phyloP scores from a whole-genome alignment of 1,140 invertebrate species.

The Drosophila arizonae region DNA sequence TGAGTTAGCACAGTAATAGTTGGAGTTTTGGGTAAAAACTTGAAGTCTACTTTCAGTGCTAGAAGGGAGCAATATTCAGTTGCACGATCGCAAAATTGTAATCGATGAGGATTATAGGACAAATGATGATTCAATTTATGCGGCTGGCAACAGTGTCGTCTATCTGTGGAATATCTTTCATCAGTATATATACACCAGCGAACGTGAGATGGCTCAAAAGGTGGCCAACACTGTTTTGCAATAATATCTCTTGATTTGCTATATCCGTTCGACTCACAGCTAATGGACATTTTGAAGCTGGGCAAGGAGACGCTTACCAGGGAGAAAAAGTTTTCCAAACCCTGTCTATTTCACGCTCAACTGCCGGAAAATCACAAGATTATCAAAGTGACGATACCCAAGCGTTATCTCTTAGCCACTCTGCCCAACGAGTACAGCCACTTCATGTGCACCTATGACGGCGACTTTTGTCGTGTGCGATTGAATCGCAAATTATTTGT shows the following conservation, averaged over 20 bases:
- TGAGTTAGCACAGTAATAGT: not conserved
- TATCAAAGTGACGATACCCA: conserved; percentile 49
- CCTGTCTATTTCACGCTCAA: conserved; percentile 24
- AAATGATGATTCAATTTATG: conserved; percentile 54
- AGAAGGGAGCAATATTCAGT: not conserved
- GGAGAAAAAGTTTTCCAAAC: conserved; percentile 34
- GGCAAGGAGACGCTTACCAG: not conserved
- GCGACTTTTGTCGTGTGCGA: conserved; percentile 53
- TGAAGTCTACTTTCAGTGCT: conserved; percentile 35
- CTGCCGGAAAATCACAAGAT: conserved; percentile 50
- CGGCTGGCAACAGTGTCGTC: conserved; percentile 36
- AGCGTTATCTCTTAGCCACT: conserved; percentile 34
- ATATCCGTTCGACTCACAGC: conserved; percentile 1
- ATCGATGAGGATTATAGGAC: conserved; percentile 51
- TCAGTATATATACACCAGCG: conserved; percentile 39
- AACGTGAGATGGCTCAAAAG: conserved; percentile 55
- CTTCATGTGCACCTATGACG: conserved; percentile 46
- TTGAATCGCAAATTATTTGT: conserved; percentile 22
- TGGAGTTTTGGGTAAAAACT: no score
- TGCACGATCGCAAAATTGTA: conserved; percentile 24
- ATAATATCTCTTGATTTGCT: not conserved
- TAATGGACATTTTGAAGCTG: conserved; percentile 30
- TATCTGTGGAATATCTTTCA: conserved; percentile 35
- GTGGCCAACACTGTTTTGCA: conserved; percentile 19
- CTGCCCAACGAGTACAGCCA: conserved; percentile 32